Conservation (phyloP, 2,113 vertebrate species). For the Phocoena sinus region DNA sequence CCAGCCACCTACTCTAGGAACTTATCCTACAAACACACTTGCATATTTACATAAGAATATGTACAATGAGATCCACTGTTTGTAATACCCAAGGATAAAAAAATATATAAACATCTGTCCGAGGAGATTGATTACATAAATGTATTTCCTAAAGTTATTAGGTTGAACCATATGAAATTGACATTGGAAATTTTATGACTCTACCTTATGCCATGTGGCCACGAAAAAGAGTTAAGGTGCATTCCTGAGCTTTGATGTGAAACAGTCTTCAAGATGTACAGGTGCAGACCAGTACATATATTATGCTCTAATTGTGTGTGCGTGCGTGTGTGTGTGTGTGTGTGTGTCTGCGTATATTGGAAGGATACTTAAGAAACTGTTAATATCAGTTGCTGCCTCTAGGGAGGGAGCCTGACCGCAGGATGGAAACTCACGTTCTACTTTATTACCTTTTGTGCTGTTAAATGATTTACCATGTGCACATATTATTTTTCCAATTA, state of each 20-base stretch:
- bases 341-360: too few relatives aligned
- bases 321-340: background rate
- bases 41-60: background rate
- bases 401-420: background rate
- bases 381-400: background rate
- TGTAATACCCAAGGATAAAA: constrained; percentile 5
- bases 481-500: constrained; percentile 10
- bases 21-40: background rate
- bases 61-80: background rate
- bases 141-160: background rate
- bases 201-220: background rate
- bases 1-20: background rate
- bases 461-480: background rate
- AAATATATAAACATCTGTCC: background rate
- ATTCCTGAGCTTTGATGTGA: background rate
- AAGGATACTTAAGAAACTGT: background rate
- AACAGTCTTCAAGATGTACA: background rate
- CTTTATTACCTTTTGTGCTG: background rate
- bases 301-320: background rate
- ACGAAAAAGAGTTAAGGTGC: background rate
- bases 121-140: constrained; percentile 10
- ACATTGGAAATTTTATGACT: background rate
- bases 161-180: background rate
- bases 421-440: background rate
- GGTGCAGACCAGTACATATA: background rate